Evolutionary conservation across 2,888 invertebrate genomes (phyloP).

Genomic region (Lissonota sp.): DNA sequence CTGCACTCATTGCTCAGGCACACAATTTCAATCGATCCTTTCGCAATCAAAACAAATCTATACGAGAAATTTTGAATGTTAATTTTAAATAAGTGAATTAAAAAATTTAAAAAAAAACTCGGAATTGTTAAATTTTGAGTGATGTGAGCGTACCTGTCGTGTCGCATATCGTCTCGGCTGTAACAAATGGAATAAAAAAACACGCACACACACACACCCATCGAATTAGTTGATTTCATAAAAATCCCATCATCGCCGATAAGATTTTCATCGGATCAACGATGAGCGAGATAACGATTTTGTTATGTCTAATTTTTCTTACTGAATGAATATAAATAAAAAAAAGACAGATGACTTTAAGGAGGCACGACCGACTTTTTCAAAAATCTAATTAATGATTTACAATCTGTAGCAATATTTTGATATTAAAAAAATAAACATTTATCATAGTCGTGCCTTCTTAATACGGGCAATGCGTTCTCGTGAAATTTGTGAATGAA

Average conservation of each 20-base stretch:
- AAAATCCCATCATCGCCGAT: constrained; percentile 35
- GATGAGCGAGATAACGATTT: constrained; percentile 45
- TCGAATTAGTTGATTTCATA: constrained; percentile 72
- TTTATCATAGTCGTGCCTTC: too few relatives aligned
- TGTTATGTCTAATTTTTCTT: constrained; percentile 17
- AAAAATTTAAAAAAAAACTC: constrained; percentile 21
- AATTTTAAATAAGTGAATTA: not conserved
- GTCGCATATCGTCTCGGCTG: constrained; percentile 84
- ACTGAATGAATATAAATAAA: not conserved
- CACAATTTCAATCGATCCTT: constrained; percentile 80
- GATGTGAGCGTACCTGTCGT: constrained; percentile 83
- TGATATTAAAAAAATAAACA: not conserved
- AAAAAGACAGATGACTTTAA: constrained; percentile 43
- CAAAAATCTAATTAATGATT: constrained; percentile 3
- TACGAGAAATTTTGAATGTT: constrained; percentile 62
- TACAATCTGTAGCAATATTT: too few relatives aligned
- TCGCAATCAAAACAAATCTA: constrained; percentile 82
- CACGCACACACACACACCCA: constrained; percentile 71
- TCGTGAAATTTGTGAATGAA: too few relatives aligned
- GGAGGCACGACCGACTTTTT: constrained; percentile 46
- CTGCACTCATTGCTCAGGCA: constrained; percentile 84
- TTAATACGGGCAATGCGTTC: too few relatives aligned
- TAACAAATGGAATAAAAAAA: constrained; percentile 81
- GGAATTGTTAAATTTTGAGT: constrained; percentile 71
- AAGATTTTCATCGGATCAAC: constrained; percentile 33